Evolutionary conservation across 1,140 invertebrate genomes (phyloP).

Genomic region (Vollenhovia emeryi): DNA sequence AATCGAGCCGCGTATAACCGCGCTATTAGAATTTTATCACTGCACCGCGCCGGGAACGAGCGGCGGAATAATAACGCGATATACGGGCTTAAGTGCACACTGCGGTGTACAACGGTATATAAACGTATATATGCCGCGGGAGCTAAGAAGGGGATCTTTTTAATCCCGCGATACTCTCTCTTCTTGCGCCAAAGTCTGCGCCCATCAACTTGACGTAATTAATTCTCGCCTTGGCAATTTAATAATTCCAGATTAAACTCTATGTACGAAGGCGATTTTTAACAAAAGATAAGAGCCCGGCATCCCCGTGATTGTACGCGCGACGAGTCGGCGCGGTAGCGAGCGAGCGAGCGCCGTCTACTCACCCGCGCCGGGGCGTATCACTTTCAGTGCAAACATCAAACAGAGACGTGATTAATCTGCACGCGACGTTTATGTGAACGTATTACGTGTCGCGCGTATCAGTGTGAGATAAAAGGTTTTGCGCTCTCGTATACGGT

Average conservation of each 20-base stretch:
- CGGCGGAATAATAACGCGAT: slow-evolving; percentile 40
- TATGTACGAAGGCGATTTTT: neutral
- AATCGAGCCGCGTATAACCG: slow-evolving; percentile 8
- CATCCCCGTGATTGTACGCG: neutral
- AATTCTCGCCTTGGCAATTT: slow-evolving; percentile 30
- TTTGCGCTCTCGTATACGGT: neutral
- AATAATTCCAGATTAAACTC: slow-evolving; percentile 14
- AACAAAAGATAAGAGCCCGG: neutral
- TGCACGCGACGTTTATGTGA: neutral
- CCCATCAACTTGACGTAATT: slow-evolving; percentile 32
- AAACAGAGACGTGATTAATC: slow-evolving; percentile 35
- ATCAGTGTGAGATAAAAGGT: neutral
- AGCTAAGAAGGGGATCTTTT: slow-evolving; percentile 2
- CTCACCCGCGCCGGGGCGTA: too few species aligned
- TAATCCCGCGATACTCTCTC: neutral
- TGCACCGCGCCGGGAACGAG: slow-evolving; percentile 9
- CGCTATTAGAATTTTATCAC: slow-evolving; percentile 54
- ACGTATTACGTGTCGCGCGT: neutral
- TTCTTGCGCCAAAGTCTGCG: neutral
- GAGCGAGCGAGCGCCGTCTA: too few species aligned
- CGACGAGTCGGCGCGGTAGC: neutral
- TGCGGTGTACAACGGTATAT: neutral
- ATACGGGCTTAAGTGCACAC: neutral
- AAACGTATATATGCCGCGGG: neutral
- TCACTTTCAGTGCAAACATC: slow-evolving; percentile 20